Evolutionary conservation across 2,888 invertebrate genomes (phyloP), one percentile per base, ranked within the genome.

Genomic region (Dascillus cervinus): DNA sequence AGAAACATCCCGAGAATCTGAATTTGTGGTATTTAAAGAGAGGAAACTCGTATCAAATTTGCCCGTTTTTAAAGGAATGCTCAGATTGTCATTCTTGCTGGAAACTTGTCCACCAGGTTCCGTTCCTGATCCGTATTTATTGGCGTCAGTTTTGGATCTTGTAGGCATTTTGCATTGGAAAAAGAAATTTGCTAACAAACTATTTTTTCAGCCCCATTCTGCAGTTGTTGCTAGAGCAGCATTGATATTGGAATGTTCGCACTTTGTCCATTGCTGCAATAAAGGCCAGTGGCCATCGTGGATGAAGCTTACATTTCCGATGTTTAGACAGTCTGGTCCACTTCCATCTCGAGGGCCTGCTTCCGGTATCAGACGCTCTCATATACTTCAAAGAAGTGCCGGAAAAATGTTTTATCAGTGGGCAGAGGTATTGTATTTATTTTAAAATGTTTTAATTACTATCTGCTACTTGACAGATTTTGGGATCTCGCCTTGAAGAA

Each of bases 211-310:
- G 81, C 87, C 97, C 14, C 84, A 94, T 62, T 92, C 97, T 1
- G 94, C 97, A 0, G 82, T 97, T 1, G 84, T 96, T 0, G 80
- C 94, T 1, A 72, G 96, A 56, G 97, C 98, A 3, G 82, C 90
- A 0, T 75, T 97, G 30, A 67, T 97, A 4, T 64, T 99, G 38
- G 98, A 99, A 65, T 96, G 96, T 62, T 86, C 95, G 0, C 85
- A 95, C 60, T 86, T 97, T 49, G 96, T 99, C 2, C 95, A 97
- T 58, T 81, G 90, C 45, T 99, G 98, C 64, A 98, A 97, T 63
- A 89, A 90, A 58, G 96, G 96, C 0, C 91, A 94, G 49, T 98
- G 98, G 98, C 97, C 98, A 0, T 79, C 83, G 32, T 98, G 98
- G 96, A 87, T 96, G 77, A 92, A 92, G 64, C 77, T 89, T 4